Evolutionary conservation across 2,797 vertebrate species (phyloP).

Genomic region (Micropoecilia bifurca): DNA sequence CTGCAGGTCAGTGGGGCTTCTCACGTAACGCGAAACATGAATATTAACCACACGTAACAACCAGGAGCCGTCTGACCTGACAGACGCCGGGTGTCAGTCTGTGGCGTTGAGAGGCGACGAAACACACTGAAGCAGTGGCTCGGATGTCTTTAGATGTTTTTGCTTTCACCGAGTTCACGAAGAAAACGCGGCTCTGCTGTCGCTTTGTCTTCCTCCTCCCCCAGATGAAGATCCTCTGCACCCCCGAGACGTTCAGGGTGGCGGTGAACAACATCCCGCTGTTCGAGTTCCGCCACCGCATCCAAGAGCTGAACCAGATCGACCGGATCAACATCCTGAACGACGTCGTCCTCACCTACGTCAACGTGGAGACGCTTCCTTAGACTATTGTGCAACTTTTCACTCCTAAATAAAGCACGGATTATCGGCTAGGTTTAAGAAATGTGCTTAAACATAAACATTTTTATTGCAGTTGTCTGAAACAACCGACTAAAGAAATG

Average conservation of each 20-base stretch:
- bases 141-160: not conserved
- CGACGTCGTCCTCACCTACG: slow-evolving; percentile 85
- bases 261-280: slow-evolving; percentile 86
- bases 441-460: not conserved
- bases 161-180: not conserved
- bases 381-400: slow-evolving; percentile 25
- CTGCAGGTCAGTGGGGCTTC: slow-evolving; percentile 76
- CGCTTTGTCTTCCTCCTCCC: slow-evolving; percentile 31
- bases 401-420: not conserved
- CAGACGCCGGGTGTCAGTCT: slow-evolving; percentile 20
- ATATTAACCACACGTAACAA: slow-evolving; percentile 40
- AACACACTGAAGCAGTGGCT: not conserved
- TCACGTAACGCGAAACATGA: slow-evolving; percentile 51
- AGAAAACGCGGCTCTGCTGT: not conserved
- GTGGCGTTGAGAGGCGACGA: not conserved
- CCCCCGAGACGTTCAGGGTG: slow-evolving; percentile 86
- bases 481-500: not conserved
- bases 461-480: not conserved
- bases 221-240: slow-evolving; percentile 86
- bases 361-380: slow-evolving; percentile 79
- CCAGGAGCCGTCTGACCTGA: slow-evolving; percentile 26
- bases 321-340: slow-evolving; percentile 84
- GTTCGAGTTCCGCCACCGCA: slow-evolving; percentile 88
- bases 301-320: slow-evolving; percentile 85
- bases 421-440: too few relatives aligned